These are phyloP conservation scores for Sinotaia quadrata DNA, from an alignment of 2,888 invertebrate genomes.

Conservation along the genomic window DNA sequence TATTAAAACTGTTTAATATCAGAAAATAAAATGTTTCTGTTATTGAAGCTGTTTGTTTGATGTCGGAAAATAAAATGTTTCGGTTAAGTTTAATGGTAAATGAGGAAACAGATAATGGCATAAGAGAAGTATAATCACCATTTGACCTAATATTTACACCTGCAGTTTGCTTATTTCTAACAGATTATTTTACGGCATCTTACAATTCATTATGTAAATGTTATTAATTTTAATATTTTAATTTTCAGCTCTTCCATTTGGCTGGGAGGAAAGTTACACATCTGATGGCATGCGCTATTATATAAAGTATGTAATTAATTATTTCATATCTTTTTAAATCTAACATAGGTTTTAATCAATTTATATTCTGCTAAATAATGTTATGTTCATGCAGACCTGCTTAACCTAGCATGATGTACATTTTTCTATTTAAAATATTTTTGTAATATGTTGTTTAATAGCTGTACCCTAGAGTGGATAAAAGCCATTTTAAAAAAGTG, in stretches of 20 bases:
- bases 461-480: too few species aligned
- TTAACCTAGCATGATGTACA: too few species aligned
- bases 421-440: too few species aligned
- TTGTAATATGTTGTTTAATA: too few species aligned
- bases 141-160: too few species aligned
- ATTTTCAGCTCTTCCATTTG: slow-evolving; percentile 67
- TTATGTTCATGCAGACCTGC: too few species aligned
- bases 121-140: too few species aligned
- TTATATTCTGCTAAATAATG: not conserved
- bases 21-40: too few species aligned
- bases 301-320: slow-evolving; percentile 64
- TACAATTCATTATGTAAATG: not conserved
- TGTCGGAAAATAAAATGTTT: not conserved
- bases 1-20: too few species aligned
- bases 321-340: not conserved
- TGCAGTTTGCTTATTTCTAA: not conserved
- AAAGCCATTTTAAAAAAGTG: too few species aligned
- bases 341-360: not conserved
- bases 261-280: slow-evolving; percentile 70
- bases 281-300: slow-evolving; percentile 67
- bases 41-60: not conserved
- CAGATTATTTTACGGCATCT: not conserved
- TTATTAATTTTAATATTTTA: slow-evolving; percentile 39
- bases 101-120: too few species aligned
- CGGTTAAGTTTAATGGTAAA: too few species aligned